Evolutionary conservation across 2,113 vertebrate species (phyloP), one percentile per base, ranked within the genome.

Genomic region (Centrocercus urophasianus): DNA sequence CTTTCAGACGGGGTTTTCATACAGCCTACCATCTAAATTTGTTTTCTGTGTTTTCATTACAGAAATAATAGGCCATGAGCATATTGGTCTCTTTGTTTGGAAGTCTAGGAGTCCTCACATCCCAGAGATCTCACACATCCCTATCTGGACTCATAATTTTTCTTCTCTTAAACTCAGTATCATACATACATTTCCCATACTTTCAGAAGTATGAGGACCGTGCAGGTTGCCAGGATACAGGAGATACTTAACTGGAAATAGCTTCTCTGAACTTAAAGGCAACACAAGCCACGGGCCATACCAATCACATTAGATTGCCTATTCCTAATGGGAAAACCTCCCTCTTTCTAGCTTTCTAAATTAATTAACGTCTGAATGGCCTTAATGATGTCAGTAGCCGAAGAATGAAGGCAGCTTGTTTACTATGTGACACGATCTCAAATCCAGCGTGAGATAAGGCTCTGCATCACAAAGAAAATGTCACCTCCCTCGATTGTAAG

Each of bases 311-410:
- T 57, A 86, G 87, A 78, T 43, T 83, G 60, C 20, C 32, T 82
- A 47, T 88, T 81, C 76, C 60, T 83, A 91, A 91, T 60, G 15
- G 71, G 72, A 88, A 93, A 91, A 83, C 43, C 30, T 83, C 72
- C 77, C 60, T 24, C n/a, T 81, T 81, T 78, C 79, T 19, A 52
- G 64, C 79, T 74, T 74, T 88, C 89, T 36, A 34, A 56, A 78
- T 43, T 86, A 87, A 95, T 95, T 93, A 89, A 34, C 28, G 34
- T 93, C 94, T 70, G 78, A 60, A 38, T 61, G 65, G 57, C 73
- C 72, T 77, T 83, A 85, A 67, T 50, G 14, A 87, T 95, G 75
- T 76, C 81, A 76, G 54, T 74, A 88, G 52, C 56, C 66, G 45
- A 74, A 57, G 82, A 91, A 83, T 0, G n/a, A 86, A 88, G 69